A percentile compares a stretch with the other conserved stretches of the same genome.
phyloP scores from a whole-genome alignment of 1,140 invertebrate genomes.

The Reticulitermes speratus region DNA sequence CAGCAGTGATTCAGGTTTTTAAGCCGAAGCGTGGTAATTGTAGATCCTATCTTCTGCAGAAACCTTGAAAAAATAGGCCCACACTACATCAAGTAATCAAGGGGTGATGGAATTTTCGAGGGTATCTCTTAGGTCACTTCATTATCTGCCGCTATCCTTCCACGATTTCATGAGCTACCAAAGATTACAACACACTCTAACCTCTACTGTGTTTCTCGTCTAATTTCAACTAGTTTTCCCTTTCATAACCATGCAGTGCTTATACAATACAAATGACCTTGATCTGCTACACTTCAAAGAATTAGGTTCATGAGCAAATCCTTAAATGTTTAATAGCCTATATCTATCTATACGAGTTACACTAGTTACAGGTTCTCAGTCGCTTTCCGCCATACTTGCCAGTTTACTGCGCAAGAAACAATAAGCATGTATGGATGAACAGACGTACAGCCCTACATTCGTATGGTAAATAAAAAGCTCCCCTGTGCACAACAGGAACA shows the following conservation, averaged over 20 bases:
- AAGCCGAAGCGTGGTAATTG: neutral
- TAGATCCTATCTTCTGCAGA: neutral
- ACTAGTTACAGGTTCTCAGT: too few relatives aligned
- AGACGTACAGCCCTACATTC: too few relatives aligned
- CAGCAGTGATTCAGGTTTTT: too few relatives aligned
- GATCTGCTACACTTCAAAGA: neutral
- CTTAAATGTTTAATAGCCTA: neutral
- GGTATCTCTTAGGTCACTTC: neutral
- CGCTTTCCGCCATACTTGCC: too few relatives aligned
- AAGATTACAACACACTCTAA: neutral
- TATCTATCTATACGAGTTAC: too few relatives aligned
- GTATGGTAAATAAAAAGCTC: too few relatives aligned
- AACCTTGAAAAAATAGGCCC: neutral
- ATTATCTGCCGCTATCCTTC: neutral
- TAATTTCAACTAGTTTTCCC: conserved; percentile 14
- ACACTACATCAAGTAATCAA: neutral
- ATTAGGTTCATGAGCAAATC: neutral
- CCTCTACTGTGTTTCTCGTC: neutral
- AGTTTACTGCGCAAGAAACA: too few relatives aligned
- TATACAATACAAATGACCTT: conserved; percentile 3
- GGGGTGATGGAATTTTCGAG: conserved; percentile 2
- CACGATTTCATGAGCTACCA: neutral
- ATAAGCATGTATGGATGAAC: too few relatives aligned
- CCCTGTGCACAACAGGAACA: too few relatives aligned
- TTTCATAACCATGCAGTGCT: conserved; percentile 5